Evolutionary conservation across 2,888 invertebrate species (phyloP).

Genomic region (Megastigmus dorsalis): DNA sequence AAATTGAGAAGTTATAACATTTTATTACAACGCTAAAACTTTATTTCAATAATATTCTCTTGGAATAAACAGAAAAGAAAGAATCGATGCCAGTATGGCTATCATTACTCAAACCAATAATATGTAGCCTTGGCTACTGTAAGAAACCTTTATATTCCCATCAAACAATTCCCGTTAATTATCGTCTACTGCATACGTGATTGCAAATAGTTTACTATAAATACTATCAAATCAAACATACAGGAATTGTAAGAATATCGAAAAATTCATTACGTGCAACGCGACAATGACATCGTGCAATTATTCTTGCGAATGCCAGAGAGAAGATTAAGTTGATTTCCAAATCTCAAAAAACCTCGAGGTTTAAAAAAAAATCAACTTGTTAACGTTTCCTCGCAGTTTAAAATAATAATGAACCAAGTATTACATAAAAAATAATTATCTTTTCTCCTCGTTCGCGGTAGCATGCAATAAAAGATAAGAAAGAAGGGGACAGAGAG

Average conservation of each 20-base stretch:
- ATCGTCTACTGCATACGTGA: too few relatives aligned
- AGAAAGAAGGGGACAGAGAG: conserved; percentile 22
- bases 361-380: too few relatives aligned
- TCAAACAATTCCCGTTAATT: too few relatives aligned
- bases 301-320: conserved; percentile 51
- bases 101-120: background rate
- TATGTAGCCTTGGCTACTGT: too few relatives aligned
- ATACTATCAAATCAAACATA: background rate
- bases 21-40: too few relatives aligned
- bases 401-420: too few relatives aligned
- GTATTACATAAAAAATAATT: too few relatives aligned
- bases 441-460: conserved; percentile 32
- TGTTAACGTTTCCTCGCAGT: too few relatives aligned
- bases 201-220: too few relatives aligned
- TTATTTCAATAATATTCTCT: too few relatives aligned
- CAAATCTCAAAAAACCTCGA: background rate
- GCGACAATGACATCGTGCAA: conserved; percentile 22
- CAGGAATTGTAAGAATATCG: conserved; percentile 1
- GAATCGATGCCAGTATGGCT: background rate
- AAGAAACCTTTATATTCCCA: too few relatives aligned
- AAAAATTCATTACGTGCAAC: conserved; percentile 20
- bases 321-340: conserved; percentile 49
- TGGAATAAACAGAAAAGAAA: conserved; percentile 37
- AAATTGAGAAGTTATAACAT: too few relatives aligned
- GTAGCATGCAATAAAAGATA: conserved; percentile 16